Conservation (phyloP, 2,113 vertebrate species). For the Bos taurus region ARS-UCD2.0 NC_037348.1:38207001-38207500, state of each 20-base stretch:
- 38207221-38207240: background rate
- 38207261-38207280: background rate
- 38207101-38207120: background rate
- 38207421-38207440: background rate
- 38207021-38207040: background rate
- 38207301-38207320: background rate
- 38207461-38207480: background rate
- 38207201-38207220: background rate
- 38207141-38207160: background rate
- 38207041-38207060: background rate
- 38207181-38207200: background rate
- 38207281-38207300: constrained; percentile 3
- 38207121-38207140: background rate
- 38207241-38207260: background rate
- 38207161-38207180: background rate
- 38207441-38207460: background rate
- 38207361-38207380: background rate
- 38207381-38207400: background rate
- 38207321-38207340: background rate
- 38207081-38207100: background rate
- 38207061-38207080: background rate
- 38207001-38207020: background rate
- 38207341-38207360: background rate
- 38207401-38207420: constrained; percentile 21
- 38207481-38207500: background rate